Evolutionary conservation across 2,113 vertebrate genomes (phyloP), one percentile per base, ranked within the genome.

Genomic region (Melospiza melodia): DNA sequence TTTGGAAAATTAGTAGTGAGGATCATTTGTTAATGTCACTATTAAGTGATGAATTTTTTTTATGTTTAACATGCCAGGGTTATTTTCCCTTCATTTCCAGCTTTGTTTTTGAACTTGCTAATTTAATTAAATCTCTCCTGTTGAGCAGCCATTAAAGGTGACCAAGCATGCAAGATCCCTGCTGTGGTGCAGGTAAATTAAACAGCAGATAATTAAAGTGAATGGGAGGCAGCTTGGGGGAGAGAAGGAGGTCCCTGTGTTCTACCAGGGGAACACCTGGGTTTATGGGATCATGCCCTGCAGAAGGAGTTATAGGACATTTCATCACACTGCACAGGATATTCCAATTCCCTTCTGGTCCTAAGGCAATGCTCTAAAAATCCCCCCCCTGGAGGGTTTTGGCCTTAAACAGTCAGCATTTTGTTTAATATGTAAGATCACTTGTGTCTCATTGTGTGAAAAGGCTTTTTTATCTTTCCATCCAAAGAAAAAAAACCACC

Each of bases 91-190:
- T 91, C 72, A 76, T 84, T 96, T 93, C 63, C 84, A 82, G 10
- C 11, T 90, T 97, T 96, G 87, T 92, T 95, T 89, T 95, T 82
- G 91, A 87, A 95, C 94, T 91, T 93, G 89, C 89, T 97, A 97
- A 96, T 98, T 97, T 98, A 98, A 99, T 99, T 98, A 98, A 97
- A 98, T 98, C 95, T 96, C 93, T 95, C 17, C 88, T 97, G 89
- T 91, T 94, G 95, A 95, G 96, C 96, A 97, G 89, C 96, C 59
- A 91, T 98, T 98, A 98, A 97, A 97, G 97, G 95, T 92, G 97
- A 96, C 73, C 85, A 95, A 93, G 95, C 89, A 1, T 97, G 96
- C 96, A 96, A 87, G 96, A 93, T 95, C 92, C 95, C 97, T 97
- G 95, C 93, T 97, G 98, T 97, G 97, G 96, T 87, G 92, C 87